Evolutionary conservation across 2,113 vertebrate genomes (phyloP).

Genomic region (Coryphaenoides rupestris): DNA sequence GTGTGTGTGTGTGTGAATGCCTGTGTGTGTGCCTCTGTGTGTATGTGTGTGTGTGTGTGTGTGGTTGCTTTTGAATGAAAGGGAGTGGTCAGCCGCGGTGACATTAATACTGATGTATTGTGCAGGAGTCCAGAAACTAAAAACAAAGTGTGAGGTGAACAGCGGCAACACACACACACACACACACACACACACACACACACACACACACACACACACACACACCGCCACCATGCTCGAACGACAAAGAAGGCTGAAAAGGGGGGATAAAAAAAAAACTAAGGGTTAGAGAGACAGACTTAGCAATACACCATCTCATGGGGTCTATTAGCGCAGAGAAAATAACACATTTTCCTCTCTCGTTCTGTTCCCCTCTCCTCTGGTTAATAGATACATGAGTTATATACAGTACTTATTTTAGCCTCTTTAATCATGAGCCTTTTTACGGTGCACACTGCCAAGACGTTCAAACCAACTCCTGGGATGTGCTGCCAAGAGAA

Average conservation of each 20-base stretch:
- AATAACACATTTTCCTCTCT: constrained; percentile 53
- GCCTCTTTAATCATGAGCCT: constrained; percentile 74
- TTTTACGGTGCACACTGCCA: constrained; percentile 68
- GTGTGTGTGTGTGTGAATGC: neutral
- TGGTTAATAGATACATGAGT: constrained; percentile 74
- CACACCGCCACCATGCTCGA: constrained; percentile 3
- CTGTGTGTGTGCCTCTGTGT: constrained; percentile 12
- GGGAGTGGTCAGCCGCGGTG: too few species aligned
- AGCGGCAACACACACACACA: constrained; percentile 23
- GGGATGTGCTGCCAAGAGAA: constrained; percentile 65
- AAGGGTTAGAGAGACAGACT: constrained; percentile 19
- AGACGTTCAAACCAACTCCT: constrained; percentile 69
- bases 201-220: constrained; percentile 32
- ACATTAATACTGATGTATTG: too few species aligned
- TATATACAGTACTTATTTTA: constrained; percentile 74
- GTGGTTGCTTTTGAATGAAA: too few species aligned
- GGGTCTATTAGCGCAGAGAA: constrained; percentile 37
- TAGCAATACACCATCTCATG: constrained; percentile 40
- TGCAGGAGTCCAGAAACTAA: too few species aligned
- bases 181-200: too few species aligned
- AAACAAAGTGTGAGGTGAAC: neutral
- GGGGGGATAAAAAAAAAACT: constrained; percentile 24
- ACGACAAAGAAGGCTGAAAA: constrained; percentile 14
- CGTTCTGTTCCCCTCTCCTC: constrained; percentile 61
- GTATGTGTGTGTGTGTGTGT: neutral